These are phyloP conservation scores for Cavia aperea DNA, from an alignment of 2,113 vertebrate species.

Conservation along the genomic window DNA sequence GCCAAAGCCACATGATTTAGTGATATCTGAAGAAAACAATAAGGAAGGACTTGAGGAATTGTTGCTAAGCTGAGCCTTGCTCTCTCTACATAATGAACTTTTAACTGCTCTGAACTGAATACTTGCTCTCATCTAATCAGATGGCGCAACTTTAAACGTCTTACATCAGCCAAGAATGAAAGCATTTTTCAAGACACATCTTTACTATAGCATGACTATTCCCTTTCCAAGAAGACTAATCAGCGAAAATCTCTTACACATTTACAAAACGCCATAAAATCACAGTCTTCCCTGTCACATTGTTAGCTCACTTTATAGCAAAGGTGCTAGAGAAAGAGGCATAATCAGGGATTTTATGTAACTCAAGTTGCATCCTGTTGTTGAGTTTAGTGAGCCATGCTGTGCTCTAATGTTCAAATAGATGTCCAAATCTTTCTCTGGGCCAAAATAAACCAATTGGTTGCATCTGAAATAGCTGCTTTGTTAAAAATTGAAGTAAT, in stretches of 20 bases:
- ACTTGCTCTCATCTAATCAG: conserved; percentile 3
- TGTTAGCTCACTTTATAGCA: conserved; percentile 5
- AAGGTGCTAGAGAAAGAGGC: conserved; percentile 19
- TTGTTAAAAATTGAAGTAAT: conserved; percentile 59
- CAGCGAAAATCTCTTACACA: background rate
- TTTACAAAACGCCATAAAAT: conserved; percentile 39
- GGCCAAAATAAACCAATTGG: conserved; percentile 50
- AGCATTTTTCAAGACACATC: background rate
- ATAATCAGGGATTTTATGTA: background rate
- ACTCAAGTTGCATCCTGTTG: background rate
- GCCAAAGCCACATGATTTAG: background rate
- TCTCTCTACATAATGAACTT: background rate
- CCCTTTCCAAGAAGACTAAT: background rate
- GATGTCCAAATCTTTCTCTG: conserved; percentile 45
- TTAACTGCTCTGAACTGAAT: background rate
- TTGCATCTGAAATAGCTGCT: conserved; percentile 43
- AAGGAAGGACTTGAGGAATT: background rate
- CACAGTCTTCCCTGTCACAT: background rate
- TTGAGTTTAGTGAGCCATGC: conserved; percentile 1
- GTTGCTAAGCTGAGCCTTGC: background rate
- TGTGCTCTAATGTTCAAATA: conserved; percentile 27
- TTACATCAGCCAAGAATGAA: conserved; percentile 29
- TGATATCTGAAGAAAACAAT: background rate
- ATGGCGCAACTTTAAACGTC: conserved; percentile 6
- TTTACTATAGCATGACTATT: background rate